Base-by-base conservation (phyloP, 1,140 invertebrate species). In the Drosophila dunni region DNA sequence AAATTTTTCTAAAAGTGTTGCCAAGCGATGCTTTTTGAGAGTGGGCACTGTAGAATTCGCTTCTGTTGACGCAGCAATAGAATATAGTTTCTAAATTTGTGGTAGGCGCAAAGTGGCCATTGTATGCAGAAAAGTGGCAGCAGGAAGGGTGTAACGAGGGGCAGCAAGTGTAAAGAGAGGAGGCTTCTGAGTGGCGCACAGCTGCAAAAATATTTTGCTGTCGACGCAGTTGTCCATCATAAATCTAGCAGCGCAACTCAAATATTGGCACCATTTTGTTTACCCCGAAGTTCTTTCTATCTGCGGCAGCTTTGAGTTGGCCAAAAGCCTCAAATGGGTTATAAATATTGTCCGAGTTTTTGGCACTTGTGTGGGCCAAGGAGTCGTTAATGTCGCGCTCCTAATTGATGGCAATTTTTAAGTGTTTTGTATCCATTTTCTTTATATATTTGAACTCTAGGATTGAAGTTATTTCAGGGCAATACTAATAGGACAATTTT, bases 211-310 rank as follows among this genome's bases (percentile, higher is more conserved):
- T 17, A 72, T 76, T 79, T 84, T 11, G 40, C n/a, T 13, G 1
- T 69, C 45, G 73, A 78, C 62, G 69, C 75, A 75, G 78, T 86
- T 84, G 78, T 84, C 75, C 82, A 78, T 78, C 82, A 85, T 70
- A 85, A 81, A 84, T 84, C 73, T 75, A 61, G 58, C 66, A 65
- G 51, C 64, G 51, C 51, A 80, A 77, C 74, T 78, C 68, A 65
- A 75, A 81, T 77, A 83, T 63, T 71, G 80, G 75, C 48, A 53
- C 46, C 29, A 56, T 53, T 75, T 64, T 76, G 80, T 79, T 75
- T 64, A 54, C 66, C 57, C 75, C 29, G 34, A 24, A 56, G 78
- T 62, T 67, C 46, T 81, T 62, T 67, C 46, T 81, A 81, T 66
- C 50, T 80, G 72, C 78, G 78, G n/a, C 40, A 42, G n/a, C 13